Base-by-base conservation (phyloP, 2,888 invertebrate genomes). In the Cosmia pyralina region DNA sequence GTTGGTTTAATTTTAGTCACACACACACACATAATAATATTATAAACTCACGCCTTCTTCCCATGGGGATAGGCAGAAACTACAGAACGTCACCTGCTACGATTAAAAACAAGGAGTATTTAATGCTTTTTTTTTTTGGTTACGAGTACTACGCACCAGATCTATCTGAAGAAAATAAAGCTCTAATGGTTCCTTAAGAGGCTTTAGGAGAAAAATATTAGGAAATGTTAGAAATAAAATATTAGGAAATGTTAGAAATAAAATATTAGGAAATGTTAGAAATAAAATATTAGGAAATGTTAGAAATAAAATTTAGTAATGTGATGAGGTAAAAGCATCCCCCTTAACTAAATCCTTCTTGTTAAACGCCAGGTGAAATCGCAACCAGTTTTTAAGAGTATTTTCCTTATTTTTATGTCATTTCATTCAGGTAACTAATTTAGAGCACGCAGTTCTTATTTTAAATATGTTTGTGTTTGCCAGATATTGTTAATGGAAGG, bases 351-450 rank as follows among this genome's bases (percentile, higher is more conserved):
- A 69, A 68, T 73, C 55, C 28, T 55, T 57, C 28, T n/a, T 48
- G 53, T 58, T 44, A 22, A 48, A 48, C 41, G 60, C n/a, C 81
- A 81, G 77, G 68, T 81, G 81, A 68, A 53, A 62, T 60, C 15
- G 50, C 15, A 70, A 65, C 68, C 58, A 58, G 69, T 70, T 68
- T 67, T n/a, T 28, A 55, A 62, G 15, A 50, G 34, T 48, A 48
- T 59, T 38, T 46, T 13, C 11, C 15, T 28, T 50, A 69, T 66
- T 69, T 59, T 55, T 38, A 57, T 57, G 28, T 38, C n/a, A 46
- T 65, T 78, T 53, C 17, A 44, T 50, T 65, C 60, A 57, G 53
- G 22, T 72, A 10, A 63, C 66, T 50, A 53, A 77, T 82, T 77
- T 70, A 2, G 17, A 28, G 19, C 46, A 44, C 22, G 41, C 28